phyloP scores from a whole-genome alignment of 2,888 invertebrate genomes.

The Lycaena phlaeas region DNA sequence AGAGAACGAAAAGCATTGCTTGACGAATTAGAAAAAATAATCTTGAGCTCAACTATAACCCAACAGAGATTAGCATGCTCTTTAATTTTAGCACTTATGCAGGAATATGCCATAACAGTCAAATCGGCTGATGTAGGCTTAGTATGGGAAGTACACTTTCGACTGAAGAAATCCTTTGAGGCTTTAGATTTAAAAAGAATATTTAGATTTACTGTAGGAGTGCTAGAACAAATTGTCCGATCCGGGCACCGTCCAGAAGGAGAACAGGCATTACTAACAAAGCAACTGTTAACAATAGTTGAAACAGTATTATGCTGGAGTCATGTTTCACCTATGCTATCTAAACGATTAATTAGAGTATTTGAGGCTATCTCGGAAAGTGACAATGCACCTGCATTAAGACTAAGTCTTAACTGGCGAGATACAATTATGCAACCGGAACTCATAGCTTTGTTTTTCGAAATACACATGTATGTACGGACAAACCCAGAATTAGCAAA shows the following conservation, averaged over 20 bases:
- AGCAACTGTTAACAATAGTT: constrained; percentile 81
- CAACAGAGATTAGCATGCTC: constrained; percentile 89
- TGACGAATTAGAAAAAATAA: constrained; percentile 82
- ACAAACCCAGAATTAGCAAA: constrained; percentile 81
- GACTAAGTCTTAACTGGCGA: constrained; percentile 80
- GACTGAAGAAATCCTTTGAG: constrained; percentile 89
- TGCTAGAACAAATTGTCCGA: constrained; percentile 53
- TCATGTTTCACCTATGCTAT: constrained; percentile 78
- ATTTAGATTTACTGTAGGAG: constrained; percentile 72
- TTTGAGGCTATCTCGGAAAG: constrained; percentile 80
- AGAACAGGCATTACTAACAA: constrained; percentile 71
- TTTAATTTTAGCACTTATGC: constrained; percentile 86
- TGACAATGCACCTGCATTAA: constrained; percentile 75
- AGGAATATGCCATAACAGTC: constrained; percentile 89
- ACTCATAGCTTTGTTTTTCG: constrained; percentile 84
- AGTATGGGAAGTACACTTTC: constrained; percentile 90
- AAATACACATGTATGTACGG: constrained; percentile 86
- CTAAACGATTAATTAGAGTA: constrained; percentile 79
- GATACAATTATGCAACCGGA: constrained; percentile 83
- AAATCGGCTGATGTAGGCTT: constrained; percentile 90
- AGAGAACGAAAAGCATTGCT: constrained; percentile 78
- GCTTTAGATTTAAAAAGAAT: constrained; percentile 83
- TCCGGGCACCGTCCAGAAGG: constrained; percentile 64
- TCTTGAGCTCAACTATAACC: constrained; percentile 83
- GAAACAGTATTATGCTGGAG: constrained; percentile 88